These are phyloP conservation scores for Ephialtes manifestator DNA, from an alignment of 2,888 invertebrate genomes.

Conservation along the genomic window DNA sequence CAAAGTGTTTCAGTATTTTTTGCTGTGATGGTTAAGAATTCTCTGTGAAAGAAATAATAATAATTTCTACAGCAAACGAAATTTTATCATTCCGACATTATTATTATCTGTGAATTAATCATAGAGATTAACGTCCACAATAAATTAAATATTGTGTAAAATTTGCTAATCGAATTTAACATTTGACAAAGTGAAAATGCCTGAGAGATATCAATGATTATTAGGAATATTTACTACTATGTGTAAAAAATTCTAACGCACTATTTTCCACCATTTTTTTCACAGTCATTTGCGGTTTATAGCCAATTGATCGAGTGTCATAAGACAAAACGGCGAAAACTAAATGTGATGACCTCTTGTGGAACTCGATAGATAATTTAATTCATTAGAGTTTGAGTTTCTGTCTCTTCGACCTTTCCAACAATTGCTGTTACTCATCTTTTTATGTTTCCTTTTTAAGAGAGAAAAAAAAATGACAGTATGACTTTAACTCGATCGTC, in stretches of 20 bases:
- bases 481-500: conserved; percentile 53
- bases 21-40: too few species aligned
- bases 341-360: background rate
- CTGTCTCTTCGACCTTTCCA: background rate
- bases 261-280: background rate
- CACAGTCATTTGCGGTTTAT: background rate
- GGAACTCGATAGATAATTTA: background rate
- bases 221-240: background rate
- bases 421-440: background rate
- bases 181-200: too few species aligned
- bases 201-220: background rate
- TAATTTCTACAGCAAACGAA: too few species aligned
- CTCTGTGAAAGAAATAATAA: too few species aligned
- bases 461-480: conserved; percentile 26
- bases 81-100: too few species aligned
- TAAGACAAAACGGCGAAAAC: background rate
- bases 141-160: too few species aligned
- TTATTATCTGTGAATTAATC: too few species aligned
- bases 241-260: background rate
- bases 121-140: too few species aligned
- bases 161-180: background rate
- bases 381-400: background rate
- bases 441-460: background rate
- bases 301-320: background rate
- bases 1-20: too few species aligned